phyloP scores from a whole-genome alignment of 1,140 invertebrate species.

The Onthophagus taurus region DNA sequence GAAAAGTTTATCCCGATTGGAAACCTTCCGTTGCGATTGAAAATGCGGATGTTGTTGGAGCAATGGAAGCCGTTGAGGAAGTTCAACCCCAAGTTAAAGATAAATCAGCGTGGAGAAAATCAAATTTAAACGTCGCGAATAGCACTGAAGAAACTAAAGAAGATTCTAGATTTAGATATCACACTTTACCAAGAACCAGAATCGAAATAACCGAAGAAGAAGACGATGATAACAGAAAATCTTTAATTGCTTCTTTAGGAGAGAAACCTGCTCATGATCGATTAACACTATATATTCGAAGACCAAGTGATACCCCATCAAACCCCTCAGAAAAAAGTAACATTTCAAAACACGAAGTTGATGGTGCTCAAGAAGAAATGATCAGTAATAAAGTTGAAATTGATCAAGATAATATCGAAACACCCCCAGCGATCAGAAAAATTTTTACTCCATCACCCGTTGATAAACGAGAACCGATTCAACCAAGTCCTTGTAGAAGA shows the following conservation, averaged over 20 bases:
- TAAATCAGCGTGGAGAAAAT: slow-evolving; percentile 67
- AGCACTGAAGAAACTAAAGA: slow-evolving; percentile 46
- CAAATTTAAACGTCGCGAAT: slow-evolving; percentile 54
- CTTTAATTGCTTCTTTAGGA: slow-evolving; percentile 42
- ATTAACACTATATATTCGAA: slow-evolving; percentile 54
- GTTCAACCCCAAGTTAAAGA: slow-evolving; percentile 64
- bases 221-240: slow-evolving; percentile 46
- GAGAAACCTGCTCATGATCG: slow-evolving; percentile 42
- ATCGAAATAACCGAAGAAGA: slow-evolving; percentile 33
- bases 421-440: slow-evolving; percentile 68
- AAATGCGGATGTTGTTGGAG: slow-evolving; percentile 70
- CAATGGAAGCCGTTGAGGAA: slow-evolving; percentile 80
- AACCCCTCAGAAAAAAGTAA: slow-evolving; percentile 2
- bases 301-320: slow-evolving; percentile 34
- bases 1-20: slow-evolving; percentile 66
- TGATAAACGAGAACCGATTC: slow-evolving; percentile 45
- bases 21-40: slow-evolving; percentile 64
- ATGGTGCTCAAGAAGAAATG: slow-evolving; percentile 5
- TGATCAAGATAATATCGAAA: slow-evolving; percentile 85
- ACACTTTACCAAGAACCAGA: slow-evolving; percentile 16
- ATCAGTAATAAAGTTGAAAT: slow-evolving; percentile 69
- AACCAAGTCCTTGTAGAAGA: slow-evolving; percentile 38
- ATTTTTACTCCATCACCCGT: slow-evolving; percentile 51
- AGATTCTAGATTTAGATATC: slow-evolving; percentile 15
- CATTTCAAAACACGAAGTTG: neutral